Base-by-base conservation (phyloP, 1,140 invertebrate genomes). In the Lasioglossum albipes region DNA sequence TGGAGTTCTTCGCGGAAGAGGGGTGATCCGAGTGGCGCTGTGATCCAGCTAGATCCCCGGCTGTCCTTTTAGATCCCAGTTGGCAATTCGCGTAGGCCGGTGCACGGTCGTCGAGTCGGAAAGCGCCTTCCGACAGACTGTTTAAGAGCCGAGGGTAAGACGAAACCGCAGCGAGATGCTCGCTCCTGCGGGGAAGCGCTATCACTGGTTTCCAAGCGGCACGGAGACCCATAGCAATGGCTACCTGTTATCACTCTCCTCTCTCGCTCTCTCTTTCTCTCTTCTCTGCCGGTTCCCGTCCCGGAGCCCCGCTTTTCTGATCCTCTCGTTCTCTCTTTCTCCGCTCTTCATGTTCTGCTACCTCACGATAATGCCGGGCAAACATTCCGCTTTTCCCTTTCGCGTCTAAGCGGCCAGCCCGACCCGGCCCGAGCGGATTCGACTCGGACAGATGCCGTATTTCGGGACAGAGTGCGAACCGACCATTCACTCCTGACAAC, bases 181-280 rank as follows among this genome's bases (percentile, higher is more conserved):
- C 80, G 79, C 79, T 81, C 77, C 57, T 75, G 72, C 76, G 70
- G 61, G 62, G 81, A 75, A 83, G 67, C 82, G 80, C 80, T 90
- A 90, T 90, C 89, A 90, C 89, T 89, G 89, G 70, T 84, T 85
- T 75, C 75, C 81, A 80, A 81, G 77, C 82, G 75, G 79, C 80
- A 61, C 71, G 54, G 83, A 75, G 84, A 86, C 75, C 79, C 84
- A 84, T 77, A 83, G 66, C 79, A 65, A 84, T 84, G 86, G 83
- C 83, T 87, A 91, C 89, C 89, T 91, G 87, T 91, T 90, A 91
- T 91, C 90, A 89, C 65, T 81, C 74, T 81, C 79, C 71, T 77
- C 76, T 79, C 70, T 75, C 62, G 22, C 45, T 16, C 49, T 16
- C 49, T 16, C 49, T 52, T 13, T 52, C 49, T 54, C 52, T 18